Conservation (phyloP, 2,888 invertebrate genomes). For the Zhengitettix transpicula region DNA sequence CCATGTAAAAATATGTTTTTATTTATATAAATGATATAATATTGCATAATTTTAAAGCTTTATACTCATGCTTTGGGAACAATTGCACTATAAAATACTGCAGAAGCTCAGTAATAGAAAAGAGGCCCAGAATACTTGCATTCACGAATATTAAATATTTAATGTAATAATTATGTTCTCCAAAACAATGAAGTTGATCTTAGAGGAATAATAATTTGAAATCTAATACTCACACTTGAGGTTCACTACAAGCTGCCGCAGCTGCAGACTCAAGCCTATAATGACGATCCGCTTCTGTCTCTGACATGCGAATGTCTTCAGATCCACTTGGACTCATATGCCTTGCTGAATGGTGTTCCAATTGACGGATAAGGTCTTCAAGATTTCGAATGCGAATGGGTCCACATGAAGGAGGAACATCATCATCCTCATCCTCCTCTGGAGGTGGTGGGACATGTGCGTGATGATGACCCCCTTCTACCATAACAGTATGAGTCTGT, state of each 20-base stretch:
- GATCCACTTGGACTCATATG: constrained; percentile 86
- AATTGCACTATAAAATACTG: too few species aligned
- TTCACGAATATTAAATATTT: too few species aligned
- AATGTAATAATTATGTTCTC: too few species aligned
- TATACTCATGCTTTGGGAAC: too few species aligned
- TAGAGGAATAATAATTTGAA: too few species aligned
- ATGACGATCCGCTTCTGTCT: constrained; percentile 76
- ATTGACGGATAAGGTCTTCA: constrained; percentile 76
- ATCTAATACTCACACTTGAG: constrained; percentile 40
- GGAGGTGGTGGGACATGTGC: constrained; percentile 26
- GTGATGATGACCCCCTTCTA: constrained; percentile 26
- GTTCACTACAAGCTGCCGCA: constrained; percentile 46
- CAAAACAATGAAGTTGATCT: too few species aligned
- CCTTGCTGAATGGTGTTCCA: constrained; percentile 70
- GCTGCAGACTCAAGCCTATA: constrained; percentile 54
- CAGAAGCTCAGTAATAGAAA: too few species aligned
- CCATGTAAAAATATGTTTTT: too few species aligned
- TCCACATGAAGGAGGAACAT: constrained; percentile 55
- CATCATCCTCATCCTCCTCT: constrained; percentile 47
- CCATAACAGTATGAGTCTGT: constrained; percentile 36
- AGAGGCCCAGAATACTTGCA: too few species aligned
- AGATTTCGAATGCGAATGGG: constrained; percentile 78
- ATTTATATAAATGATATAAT: too few species aligned
- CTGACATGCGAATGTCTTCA: constrained; percentile 77
- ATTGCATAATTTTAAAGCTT: too few species aligned